These are phyloP conservation scores for Rhysida immarginata DNA, from an alignment of 1,140 invertebrate species.

Conservation along the genomic window DNA sequence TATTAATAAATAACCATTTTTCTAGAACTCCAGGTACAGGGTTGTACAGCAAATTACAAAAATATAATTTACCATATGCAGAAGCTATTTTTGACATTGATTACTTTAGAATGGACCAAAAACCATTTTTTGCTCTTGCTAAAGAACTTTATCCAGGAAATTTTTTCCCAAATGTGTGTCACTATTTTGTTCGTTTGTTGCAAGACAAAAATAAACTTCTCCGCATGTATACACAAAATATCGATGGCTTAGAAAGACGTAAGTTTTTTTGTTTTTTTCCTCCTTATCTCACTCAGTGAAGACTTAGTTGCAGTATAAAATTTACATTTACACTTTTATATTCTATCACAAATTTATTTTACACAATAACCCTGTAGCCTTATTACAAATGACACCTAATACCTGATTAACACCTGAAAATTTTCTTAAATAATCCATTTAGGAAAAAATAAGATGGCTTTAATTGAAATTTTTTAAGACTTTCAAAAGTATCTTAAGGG, in stretches of 20 bases:
- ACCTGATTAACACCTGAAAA: too few relatives aligned
- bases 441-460: too few relatives aligned
- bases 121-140: slow-evolving; percentile 31
- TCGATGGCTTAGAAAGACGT: slow-evolving; percentile 35
- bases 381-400: too few relatives aligned
- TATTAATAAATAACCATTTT: too few relatives aligned
- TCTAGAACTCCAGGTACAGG: slow-evolving; percentile 33
- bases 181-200: slow-evolving; percentile 29
- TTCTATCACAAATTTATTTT: too few relatives aligned
- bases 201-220: slow-evolving; percentile 28
- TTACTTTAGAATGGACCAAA: slow-evolving; percentile 29
- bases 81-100: slow-evolving; percentile 35
- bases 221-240: slow-evolving; percentile 34
- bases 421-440: too few relatives aligned
- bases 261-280: too few relatives aligned
- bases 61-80: slow-evolving; percentile 35
- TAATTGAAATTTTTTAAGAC: too few relatives aligned
- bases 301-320: not conserved
- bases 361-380: too few relatives aligned
- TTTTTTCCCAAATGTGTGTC: slow-evolving; percentile 30
- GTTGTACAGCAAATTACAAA: slow-evolving; percentile 35
- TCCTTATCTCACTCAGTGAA: not conserved
- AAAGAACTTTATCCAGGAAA: slow-evolving; percentile 33
- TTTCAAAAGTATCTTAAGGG: too few relatives aligned
- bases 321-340: not conserved